phyloP scores from a whole-genome alignment of 2,797 vertebrate genomes.

The Psittacula derbiana region DNA sequence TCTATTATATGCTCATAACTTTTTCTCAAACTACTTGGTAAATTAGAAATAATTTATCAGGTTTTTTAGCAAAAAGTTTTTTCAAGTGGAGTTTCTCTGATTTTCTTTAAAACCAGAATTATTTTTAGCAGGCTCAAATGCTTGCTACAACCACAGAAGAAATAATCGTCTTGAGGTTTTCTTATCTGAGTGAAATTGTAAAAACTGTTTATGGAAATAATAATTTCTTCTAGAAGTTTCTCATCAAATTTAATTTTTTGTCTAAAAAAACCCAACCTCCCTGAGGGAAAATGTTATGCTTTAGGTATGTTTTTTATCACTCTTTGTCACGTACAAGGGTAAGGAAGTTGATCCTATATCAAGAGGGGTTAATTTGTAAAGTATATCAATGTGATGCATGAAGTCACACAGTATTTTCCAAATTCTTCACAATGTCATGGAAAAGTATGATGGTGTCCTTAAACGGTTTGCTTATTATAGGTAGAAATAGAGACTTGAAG shows the following conservation, averaged over 20 bases:
- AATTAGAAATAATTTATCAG: neutral
- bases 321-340: neutral
- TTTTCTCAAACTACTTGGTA: neutral
- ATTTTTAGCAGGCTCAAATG: neutral
- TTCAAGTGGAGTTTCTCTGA: neutral
- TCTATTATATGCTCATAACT: neutral
- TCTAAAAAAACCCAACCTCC: neutral
- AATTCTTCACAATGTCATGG: neutral
- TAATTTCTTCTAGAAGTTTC: neutral
- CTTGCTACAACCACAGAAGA: neutral
- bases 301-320: neutral
- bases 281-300: neutral
- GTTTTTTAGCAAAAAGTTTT: neutral
- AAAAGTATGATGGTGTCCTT: neutral
- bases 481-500: neutral
- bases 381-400: neutral
- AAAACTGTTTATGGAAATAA: neutral
- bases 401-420: neutral
- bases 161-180: neutral
- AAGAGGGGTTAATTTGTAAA: neutral
- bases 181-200: neutral
- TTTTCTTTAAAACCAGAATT: neutral
- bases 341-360: neutral
- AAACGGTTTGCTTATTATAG: neutral
- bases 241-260: neutral